Conservation (phyloP, 2,888 invertebrate genomes). For the Trachelus iudaicus region DNA sequence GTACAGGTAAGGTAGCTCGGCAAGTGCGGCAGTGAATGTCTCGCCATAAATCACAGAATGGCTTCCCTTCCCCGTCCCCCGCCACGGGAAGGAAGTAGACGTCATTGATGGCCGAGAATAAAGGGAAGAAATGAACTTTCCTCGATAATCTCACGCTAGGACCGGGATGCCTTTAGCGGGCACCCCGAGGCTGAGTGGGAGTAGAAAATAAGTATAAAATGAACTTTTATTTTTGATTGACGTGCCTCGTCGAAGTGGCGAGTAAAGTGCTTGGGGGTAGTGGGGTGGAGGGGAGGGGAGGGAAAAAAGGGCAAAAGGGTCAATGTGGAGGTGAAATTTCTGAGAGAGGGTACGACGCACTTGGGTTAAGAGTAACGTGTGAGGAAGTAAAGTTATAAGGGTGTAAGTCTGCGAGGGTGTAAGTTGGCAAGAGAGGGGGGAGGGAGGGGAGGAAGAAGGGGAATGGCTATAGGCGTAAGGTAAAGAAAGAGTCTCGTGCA, state of each 20-base stretch:
- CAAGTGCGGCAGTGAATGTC: background rate
- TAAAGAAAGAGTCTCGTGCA: constrained; percentile 5
- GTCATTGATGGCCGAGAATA: background rate
- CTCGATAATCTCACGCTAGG: background rate
- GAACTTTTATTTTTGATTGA: constrained; percentile 35
- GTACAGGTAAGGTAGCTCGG: background rate
- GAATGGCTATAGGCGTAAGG: constrained; percentile 17
- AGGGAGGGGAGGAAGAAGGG: constrained; percentile 16
- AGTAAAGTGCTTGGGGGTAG: background rate
- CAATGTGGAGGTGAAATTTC: constrained; percentile 38
- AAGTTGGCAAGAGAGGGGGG: background rate
- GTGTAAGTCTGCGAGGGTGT: background rate
- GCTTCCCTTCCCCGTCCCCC: background rate
- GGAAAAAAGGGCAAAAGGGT: constrained; percentile 7
- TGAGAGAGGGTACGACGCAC: constrained; percentile 38
- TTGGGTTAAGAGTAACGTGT: constrained; percentile 31
- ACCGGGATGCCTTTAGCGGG: background rate
- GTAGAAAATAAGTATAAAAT: constrained; percentile 7
- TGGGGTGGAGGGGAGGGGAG: background rate
- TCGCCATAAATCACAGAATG: constrained; percentile 3
- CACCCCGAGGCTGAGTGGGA: constrained; percentile 11
- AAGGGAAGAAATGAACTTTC: constrained; percentile 1
- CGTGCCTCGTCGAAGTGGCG: constrained; percentile 4
- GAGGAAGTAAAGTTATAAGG: background rate
- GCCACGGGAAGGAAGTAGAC: background rate